These are phyloP conservation scores for Centropus unirufus DNA, from an alignment of 2,113 vertebrate genomes.

Conservation along the genomic window DNA sequence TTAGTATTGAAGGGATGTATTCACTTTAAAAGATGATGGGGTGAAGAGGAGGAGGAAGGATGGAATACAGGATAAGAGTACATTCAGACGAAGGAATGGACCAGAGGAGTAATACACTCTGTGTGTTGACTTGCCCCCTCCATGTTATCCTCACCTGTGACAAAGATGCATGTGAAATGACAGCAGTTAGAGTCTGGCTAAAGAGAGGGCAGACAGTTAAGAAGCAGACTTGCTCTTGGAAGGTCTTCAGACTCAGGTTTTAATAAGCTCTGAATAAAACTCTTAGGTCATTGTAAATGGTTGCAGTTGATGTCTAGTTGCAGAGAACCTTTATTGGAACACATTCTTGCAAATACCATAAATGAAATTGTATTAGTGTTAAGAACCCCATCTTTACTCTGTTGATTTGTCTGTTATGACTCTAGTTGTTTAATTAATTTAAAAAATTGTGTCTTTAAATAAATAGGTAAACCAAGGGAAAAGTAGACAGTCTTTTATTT, in stretches of 20 bases:
- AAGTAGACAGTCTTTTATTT: not conserved
- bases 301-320: not conserved
- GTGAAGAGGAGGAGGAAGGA: not conserved
- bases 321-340: not conserved
- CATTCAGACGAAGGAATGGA: not conserved
- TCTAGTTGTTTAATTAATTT: not conserved
- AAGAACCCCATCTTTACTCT: not conserved
- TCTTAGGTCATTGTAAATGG: not conserved
- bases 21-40: not conserved
- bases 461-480: not conserved
- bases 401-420: not conserved
- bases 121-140: not conserved
- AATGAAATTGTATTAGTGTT: not conserved
- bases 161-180: not conserved
- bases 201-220: not conserved
- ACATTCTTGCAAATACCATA: not conserved
- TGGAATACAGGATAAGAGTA: not conserved
- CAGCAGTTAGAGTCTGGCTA: not conserved
- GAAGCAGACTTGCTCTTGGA: not conserved
- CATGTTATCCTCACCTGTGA: not conserved
- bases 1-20: not conserved
- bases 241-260: not conserved
- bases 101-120: not conserved
- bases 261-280: not conserved
- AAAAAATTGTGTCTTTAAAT: not conserved